Evolutionary conservation across 2,113 vertebrate genomes (phyloP), one percentile per base, ranked within the genome.

Genomic region (Empidonax traillii): DNA sequence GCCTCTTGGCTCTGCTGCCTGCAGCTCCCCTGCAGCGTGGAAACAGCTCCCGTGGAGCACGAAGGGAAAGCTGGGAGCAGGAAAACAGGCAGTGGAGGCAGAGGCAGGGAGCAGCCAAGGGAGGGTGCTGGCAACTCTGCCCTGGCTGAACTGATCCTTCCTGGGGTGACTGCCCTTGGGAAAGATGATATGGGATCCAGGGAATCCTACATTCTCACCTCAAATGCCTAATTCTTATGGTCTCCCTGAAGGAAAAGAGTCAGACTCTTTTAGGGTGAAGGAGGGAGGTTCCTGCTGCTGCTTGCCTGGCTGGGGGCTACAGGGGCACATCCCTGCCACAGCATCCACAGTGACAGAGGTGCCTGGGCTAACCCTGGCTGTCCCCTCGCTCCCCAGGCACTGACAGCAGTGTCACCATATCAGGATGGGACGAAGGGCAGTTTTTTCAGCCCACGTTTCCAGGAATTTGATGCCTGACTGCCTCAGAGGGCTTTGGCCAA

Each of bases 101-200:
- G 12, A 8, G 24, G 61, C 41, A 59, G 23, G 10, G 49, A 33
- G 10, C n/a, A 49, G 59, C 35, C 0, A 0, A 58, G 55, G 31
- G 16, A 31, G 3, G n/a, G 49, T 1, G 4, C 39, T 67, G 61
- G 27, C 17, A 41, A 4, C 0, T 0, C 28, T 56, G 43, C n/a
- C 41, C 23, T 0, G 0, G 46, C 43, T 28, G 28, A 71, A 46
- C 28, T 1, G 1, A 5, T 59, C 53, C 20, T 27, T 46, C 49
- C 5, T 0, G 0, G 37, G 25, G 4, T 4, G 21, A 8, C 55
- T 67, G 51, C 18, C 25, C 47, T 46, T 39, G 62, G 56, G 18
- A 85, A 75, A 51, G 25, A n/a, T 18, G 35, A 8, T 19, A 14
- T 0, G 18, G 46, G 30, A 39, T 12, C 47, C 52, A 31, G 13